Percentiles rank a stretch among this genome's conserved stretches.
These are phyloP conservation scores for Caenorhabditis tropicalis DNA, from an alignment of 1,140 invertebrate species.

Conservation along the genomic window DNA sequence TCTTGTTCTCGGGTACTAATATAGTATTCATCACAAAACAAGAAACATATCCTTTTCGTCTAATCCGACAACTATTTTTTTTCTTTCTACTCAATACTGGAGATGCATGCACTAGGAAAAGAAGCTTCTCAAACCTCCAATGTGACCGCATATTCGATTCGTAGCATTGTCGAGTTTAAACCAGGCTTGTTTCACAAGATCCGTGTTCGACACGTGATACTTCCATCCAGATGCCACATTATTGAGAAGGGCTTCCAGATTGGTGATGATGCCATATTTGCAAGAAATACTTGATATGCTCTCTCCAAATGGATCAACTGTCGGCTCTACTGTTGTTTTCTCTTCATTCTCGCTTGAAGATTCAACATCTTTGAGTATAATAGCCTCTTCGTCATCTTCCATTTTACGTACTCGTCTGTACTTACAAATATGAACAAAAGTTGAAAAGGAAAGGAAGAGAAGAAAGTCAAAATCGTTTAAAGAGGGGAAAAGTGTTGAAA, in stretches of 20 bases:
- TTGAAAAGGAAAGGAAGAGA: background rate
- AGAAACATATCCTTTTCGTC: background rate
- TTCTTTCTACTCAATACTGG: background rate
- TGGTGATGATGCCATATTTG: conserved; percentile 62
- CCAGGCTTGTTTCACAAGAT: conserved; percentile 68
- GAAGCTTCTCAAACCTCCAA: conserved; percentile 33
- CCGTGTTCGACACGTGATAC: conserved; percentile 71
- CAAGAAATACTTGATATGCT: conserved; percentile 65
- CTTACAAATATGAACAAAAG: background rate
- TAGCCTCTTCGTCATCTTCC: conserved; percentile 19
- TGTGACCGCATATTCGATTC: conserved; percentile 36
- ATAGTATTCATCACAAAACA: conserved; percentile 25
- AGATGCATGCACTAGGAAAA: background rate
- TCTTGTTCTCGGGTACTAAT: background rate
- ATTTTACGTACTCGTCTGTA: background rate
- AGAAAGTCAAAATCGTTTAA: background rate
- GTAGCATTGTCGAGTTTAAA: conserved; percentile 64
- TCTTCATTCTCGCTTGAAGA: background rate
- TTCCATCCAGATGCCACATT: conserved; percentile 67
- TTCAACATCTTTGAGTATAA: background rate
- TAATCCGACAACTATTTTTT: background rate
- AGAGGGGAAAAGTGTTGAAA: background rate
- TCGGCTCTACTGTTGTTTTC: conserved; percentile 42
- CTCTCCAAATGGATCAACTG: conserved; percentile 46
- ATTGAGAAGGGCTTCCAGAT: conserved; percentile 67